Percentiles rank a stretch among this genome's conserved stretches.
Evolutionary conservation across 37 sponge, comb jelly and placozoan genomes (phyloP).

Genomic region (Cladorhizidae sp.): DNA sequence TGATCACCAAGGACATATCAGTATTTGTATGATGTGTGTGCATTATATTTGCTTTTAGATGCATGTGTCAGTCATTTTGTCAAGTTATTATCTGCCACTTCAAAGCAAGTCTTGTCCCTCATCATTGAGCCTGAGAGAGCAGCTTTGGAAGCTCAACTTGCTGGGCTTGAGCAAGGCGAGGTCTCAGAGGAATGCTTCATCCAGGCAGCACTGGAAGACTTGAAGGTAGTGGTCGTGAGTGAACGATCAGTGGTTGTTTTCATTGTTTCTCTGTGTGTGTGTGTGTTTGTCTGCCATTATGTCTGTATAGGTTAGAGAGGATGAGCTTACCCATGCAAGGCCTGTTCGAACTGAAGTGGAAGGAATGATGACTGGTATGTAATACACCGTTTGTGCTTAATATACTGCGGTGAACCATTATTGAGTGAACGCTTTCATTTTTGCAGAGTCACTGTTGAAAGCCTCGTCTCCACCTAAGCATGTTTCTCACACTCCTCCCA

Average conservation of each 20-base stretch:
- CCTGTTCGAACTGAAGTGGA: slow-evolving; percentile 1
- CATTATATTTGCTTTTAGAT: neutral
- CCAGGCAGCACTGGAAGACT: slow-evolving; percentile 58
- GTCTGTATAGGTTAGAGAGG: slow-evolving; percentile 6
- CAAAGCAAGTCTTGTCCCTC: slow-evolving; percentile 20
- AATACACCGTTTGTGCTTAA: too few relatives aligned
- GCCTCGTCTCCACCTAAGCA: neutral
- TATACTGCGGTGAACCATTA: too few relatives aligned
- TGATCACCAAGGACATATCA: too few relatives aligned
- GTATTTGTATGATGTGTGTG: too few relatives aligned
- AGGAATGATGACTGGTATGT: neutral
- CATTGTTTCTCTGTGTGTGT: neutral
- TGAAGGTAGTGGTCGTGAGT: slow-evolving; percentile 30
- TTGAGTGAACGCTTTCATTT: too few relatives aligned
- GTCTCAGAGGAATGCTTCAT: slow-evolving; percentile 70
- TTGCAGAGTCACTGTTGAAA: too few relatives aligned
- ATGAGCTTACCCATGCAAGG: neutral
- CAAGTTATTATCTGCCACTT: slow-evolving; percentile 64
- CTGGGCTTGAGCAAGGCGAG: slow-evolving; percentile 33
- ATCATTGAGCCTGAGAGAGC: slow-evolving; percentile 57
- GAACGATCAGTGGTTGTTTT: neutral
- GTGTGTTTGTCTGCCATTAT: too few relatives aligned
- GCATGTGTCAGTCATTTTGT: slow-evolving; percentile 24
- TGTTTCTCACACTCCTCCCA: neutral
- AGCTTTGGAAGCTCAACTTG: slow-evolving; percentile 38